Evolutionary conservation across 1,140 invertebrate species (phyloP), one percentile per base, ranked within the genome.

Genomic region (Eubasilissa regina): DNA sequence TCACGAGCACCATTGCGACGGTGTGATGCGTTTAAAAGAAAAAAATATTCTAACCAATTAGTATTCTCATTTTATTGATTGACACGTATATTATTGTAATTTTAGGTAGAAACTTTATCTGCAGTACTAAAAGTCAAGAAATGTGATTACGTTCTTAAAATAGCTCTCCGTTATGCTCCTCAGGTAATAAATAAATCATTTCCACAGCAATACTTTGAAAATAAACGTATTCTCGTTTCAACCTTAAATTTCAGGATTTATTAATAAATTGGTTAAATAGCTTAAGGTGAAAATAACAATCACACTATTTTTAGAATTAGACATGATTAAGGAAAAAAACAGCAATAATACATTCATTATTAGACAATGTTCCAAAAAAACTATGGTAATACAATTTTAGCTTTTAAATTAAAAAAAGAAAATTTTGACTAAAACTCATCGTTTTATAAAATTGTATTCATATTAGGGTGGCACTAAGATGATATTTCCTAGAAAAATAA

Each of bases 11-110:
- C 73, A 47, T 15, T 75, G 15, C 62, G 73, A 45, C 21, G 17
- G 19, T 19, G 47, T 53, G 66, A 70, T 70, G 66, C 45, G 25
- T 70, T 35, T 56, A 55, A 74, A 74, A 45, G 56, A 47, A 75
- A 62, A 0, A 60, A 44, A 43, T 60, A 48, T 58, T 15, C 0
- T 75, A 75, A 70, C 66, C 66, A 62, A 79, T 66, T 81, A 81
- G 80, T 77, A 81, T 79, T 81, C 80, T 79, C 80, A 79, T 79
- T 72, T 81, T 76, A 79, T 75, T 45, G 47, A 72, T 78, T 56
- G 51, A 53, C 66, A 78, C 66, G 70, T 45, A 70, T 12, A 62
- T 56, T 64, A 3, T 6, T 35, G 25, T 35, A 35, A 1, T 35
- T 35, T 35, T 3, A 35, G 6, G 25, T 3, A 35, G 25, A 35